A percentile compares a stretch with the other conserved stretches of the same genome.
Conservation (phyloP, 2,113 vertebrate species). For the Cnemophilus loriae region DNA sequence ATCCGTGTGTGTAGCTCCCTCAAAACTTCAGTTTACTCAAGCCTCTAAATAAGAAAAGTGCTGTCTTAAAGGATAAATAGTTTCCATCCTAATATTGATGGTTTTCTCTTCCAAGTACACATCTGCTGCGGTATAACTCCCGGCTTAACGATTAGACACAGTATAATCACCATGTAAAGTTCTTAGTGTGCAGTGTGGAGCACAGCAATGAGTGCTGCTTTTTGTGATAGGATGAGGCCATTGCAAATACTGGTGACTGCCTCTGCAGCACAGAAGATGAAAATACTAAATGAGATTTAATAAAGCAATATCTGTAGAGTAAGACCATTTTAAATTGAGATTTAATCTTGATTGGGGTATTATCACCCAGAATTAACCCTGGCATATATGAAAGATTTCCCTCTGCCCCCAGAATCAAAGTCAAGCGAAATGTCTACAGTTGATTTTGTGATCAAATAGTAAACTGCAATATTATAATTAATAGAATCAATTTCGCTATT, state of each 20-base stretch:
- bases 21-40: background rate
- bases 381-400: background rate
- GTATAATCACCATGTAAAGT: background rate
- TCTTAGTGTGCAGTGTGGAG: background rate
- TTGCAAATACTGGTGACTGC: background rate
- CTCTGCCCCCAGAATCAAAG: background rate
- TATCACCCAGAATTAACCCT: background rate
- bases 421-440: background rate
- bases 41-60: background rate
- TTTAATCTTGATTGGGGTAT: background rate
- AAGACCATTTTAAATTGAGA: background rate
- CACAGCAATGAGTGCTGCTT: background rate
- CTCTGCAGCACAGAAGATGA: background rate
- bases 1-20: background rate
- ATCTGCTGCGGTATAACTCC: background rate
- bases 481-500: background rate
- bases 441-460: background rate
- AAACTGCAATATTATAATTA: background rate
- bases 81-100: background rate
- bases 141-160: background rate
- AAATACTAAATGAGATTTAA: constrained; percentile 1
- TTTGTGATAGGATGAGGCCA: background rate
- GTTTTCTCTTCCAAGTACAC: background rate
- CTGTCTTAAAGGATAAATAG: background rate
- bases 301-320: background rate